A percentile compares a stretch with the other conserved stretches of the same genome.
phyloP scores from a whole-genome alignment of 2,888 invertebrate species.

The Hemicrepidius hirtus region DNA sequence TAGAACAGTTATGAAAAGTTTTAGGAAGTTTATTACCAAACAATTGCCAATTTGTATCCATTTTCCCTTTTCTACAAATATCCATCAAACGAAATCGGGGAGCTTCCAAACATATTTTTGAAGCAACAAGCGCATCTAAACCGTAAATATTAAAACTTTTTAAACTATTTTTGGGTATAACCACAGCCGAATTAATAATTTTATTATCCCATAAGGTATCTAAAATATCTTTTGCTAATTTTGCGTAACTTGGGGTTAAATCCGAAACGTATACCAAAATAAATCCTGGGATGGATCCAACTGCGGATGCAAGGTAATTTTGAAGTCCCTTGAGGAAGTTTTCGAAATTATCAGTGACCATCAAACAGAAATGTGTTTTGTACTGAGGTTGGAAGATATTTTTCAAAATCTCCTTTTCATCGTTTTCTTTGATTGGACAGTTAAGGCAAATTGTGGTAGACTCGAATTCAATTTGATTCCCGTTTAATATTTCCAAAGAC shows the following conservation, averaged over 20 bases:
- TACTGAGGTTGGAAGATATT: conserved; percentile 39
- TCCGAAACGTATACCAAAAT: conserved; percentile 47
- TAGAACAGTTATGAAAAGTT: conserved; percentile 54
- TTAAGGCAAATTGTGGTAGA: conserved; percentile 35
- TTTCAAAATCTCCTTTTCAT: conserved; percentile 25
- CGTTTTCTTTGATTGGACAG: conserved; percentile 14
- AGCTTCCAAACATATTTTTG: conserved; percentile 45
- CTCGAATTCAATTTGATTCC: conserved; percentile 33
- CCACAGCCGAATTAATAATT: conserved; percentile 51
- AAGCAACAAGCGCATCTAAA: conserved; percentile 40
- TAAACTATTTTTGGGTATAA: conserved; percentile 45
- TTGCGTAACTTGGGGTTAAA: conserved; percentile 20
- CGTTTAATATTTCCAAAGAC: conserved; percentile 42
- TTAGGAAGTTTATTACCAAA: conserved; percentile 41
- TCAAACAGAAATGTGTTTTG: conserved; percentile 46
- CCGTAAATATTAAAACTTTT: conserved; percentile 51
- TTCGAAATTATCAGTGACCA: conserved; percentile 48
- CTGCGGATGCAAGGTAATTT: conserved; percentile 37
- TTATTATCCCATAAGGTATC: conserved; percentile 47
- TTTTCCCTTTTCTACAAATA: conserved; percentile 50
- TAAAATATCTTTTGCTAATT: conserved; percentile 42
- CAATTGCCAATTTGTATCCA: conserved; percentile 29
- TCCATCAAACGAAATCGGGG: conserved; percentile 41
- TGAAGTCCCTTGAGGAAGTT: conserved; percentile 35
- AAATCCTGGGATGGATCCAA: conserved; percentile 45